Base-by-base conservation (phyloP, 1,140 invertebrate species). In the Drosophila busckii region DNA sequence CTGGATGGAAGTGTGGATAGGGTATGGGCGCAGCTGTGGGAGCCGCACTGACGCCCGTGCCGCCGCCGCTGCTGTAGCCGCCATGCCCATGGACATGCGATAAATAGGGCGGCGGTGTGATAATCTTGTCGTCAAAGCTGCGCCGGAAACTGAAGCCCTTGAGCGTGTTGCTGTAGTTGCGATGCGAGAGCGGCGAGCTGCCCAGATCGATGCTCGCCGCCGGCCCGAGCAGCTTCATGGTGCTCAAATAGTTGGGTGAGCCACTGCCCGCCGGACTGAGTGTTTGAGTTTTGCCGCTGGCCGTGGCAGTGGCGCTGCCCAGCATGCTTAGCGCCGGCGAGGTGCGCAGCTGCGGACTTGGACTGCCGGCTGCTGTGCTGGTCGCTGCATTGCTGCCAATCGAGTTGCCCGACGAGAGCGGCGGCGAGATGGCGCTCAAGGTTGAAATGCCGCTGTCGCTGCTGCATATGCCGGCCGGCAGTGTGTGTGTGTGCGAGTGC, bases 81-180 rank as follows among this genome's bases (percentile, higher is more conserved):
- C 13, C 38, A n/a, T 37, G 37, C 6, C 37, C 40, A 13, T 53
- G 46, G 17, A 22, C 54, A 6, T 65, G 62, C 4, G 61, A 60
- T 28, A 76, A 4, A 25, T 56, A 83, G 1, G 53, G 64, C 17
- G 83, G 70, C 6, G n/a, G n/a, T n/a, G 75, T 29, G 8, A 84
- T 86, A 42, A 86, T 84, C 62, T 86, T 86, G 32, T 86, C 84
- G 34, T 86, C 84, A 35, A 86, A 86, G 48, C 84, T 86, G 12
- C 84, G 80, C 15, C 84, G 75, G 44, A 86, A 86, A 20, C 75
- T 73, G 40, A 84, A 86, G 17, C 84, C 80, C 50, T 85, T 85
- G 56, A 75, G 58, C 7, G 73, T 64, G 32, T 70, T 59, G 49
- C 76, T 83, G 32, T 86, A 86, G 53, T 86, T 86, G 20, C 84